A percentile compares a stretch with the other conserved stretches of the same genome.
Evolutionary conservation across 2,797 vertebrate genomes (phyloP).

Genomic region (Phataginus tricuspis): DNA sequence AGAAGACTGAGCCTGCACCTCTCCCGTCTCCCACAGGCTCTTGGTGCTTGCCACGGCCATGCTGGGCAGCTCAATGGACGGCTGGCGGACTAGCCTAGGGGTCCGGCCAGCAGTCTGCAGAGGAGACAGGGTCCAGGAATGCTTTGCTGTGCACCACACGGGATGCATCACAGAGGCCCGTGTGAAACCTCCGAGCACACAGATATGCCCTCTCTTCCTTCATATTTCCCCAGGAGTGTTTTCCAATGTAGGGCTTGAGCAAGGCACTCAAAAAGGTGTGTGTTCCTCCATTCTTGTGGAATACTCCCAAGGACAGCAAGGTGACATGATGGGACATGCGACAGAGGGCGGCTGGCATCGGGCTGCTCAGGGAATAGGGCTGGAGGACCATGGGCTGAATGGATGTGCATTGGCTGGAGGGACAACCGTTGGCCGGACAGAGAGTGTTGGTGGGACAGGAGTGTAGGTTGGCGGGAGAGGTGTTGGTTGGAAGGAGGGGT

Average conservation of each 20-base stretch:
- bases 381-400: fast-evolving
- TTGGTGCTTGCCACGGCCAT: slow-evolving; percentile 92
- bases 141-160: neutral
- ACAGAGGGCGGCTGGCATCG: fast-evolving
- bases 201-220: fast-evolving
- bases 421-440: neutral
- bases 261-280: neutral
- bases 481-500: neutral
- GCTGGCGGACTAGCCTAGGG: slow-evolving; percentile 83
- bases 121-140: neutral
- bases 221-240: fast-evolving
- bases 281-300: fast-evolving
- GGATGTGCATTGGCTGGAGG: fast-evolving
- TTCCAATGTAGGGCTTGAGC: fast-evolving
- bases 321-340: fast-evolving
- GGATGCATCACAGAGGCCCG: neutral
- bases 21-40: slow-evolving; percentile 92
- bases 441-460: neutral
- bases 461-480: no score
- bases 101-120: slow-evolving; percentile 89
- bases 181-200: fast-evolving
- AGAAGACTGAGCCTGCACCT: slow-evolving; percentile 87
- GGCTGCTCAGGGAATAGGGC: neutral
- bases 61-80: slow-evolving; percentile 88
- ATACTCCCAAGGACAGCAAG: no score